Evolutionary conservation across 2,113 vertebrate species (phyloP).

Genomic region (Leptobrachium leishanense): DNA sequence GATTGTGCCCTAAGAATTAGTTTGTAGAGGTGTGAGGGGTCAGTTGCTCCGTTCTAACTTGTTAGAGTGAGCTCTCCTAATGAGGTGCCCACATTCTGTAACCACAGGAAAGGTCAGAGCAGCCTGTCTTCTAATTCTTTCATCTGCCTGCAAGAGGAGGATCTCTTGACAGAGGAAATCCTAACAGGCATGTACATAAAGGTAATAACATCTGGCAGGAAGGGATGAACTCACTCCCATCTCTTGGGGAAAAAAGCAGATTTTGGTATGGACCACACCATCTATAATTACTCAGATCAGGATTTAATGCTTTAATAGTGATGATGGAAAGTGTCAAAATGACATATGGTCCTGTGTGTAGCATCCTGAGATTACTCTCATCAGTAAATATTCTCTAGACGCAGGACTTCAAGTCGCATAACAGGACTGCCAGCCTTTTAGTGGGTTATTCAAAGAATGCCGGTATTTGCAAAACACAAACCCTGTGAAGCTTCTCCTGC

Average conservation of each 20-base stretch:
- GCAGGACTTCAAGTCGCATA: too few relatives aligned
- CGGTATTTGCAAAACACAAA: too few relatives aligned
- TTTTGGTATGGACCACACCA: not conserved
- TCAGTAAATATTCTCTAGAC: too few relatives aligned
- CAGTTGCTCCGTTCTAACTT: not conserved
- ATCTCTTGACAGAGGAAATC: conserved; percentile 22
- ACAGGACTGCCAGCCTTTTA: too few relatives aligned
- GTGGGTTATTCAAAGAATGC: too few relatives aligned
- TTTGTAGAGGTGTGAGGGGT: conserved; percentile 1
- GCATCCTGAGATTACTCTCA: too few relatives aligned
- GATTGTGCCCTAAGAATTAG: too few relatives aligned
- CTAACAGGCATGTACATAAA: conserved; percentile 1
- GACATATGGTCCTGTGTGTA: too few relatives aligned
- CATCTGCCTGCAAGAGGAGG: conserved; percentile 12
- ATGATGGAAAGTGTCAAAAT: too few relatives aligned
- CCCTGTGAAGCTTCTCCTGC: too few relatives aligned
- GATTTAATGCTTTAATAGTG: too few relatives aligned
- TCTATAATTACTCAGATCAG: not conserved
- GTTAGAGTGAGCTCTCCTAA: conserved; percentile 9
- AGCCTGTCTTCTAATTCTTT: conserved; percentile 1
- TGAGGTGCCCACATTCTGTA: not conserved
- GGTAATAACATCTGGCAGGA: conserved; percentile 18
- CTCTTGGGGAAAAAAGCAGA: not conserved
- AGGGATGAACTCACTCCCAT: not conserved
- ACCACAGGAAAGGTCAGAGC: conserved; percentile 10